phyloP scores from a whole-genome alignment of 2,113 vertebrate species.

The Tachycineta bicolor region DNA sequence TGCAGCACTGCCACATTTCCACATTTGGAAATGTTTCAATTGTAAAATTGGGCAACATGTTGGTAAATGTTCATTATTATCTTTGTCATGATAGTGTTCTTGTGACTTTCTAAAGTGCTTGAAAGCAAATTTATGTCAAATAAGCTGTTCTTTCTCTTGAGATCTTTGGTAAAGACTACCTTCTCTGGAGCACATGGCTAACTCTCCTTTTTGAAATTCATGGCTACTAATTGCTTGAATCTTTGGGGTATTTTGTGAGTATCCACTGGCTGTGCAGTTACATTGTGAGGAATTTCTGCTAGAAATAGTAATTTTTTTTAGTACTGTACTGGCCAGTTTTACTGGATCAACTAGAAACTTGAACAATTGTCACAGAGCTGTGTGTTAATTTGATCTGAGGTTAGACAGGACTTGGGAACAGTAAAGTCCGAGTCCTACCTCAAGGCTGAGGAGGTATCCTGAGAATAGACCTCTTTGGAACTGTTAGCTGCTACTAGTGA shows the following conservation, averaged over 20 bases:
- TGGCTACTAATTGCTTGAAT: neutral
- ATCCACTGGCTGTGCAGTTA: neutral
- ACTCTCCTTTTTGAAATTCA: accelerated
- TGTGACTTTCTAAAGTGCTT: neutral
- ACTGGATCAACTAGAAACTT: neutral
- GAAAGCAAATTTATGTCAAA: neutral
- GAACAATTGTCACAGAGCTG: neutral
- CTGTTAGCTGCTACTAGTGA: neutral
- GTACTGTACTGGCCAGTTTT: neutral
- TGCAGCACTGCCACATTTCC: neutral
- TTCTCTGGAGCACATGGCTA: neutral
- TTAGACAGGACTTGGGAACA: neutral
- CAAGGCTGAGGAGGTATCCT: neutral
- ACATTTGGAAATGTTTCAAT: neutral
- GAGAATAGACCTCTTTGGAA: neutral
- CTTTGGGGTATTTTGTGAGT: neutral
- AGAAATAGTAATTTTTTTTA: neutral
- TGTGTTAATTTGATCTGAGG: neutral
- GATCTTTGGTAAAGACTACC: neutral
- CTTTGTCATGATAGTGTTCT: neutral
- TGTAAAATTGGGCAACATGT: neutral
- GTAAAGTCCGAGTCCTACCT: neutral
- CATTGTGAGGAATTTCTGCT: neutral
- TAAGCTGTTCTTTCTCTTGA: neutral
- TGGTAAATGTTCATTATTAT: neutral